Base-by-base conservation (phyloP, 2,888 invertebrate species). In the Timandra comae region DNA sequence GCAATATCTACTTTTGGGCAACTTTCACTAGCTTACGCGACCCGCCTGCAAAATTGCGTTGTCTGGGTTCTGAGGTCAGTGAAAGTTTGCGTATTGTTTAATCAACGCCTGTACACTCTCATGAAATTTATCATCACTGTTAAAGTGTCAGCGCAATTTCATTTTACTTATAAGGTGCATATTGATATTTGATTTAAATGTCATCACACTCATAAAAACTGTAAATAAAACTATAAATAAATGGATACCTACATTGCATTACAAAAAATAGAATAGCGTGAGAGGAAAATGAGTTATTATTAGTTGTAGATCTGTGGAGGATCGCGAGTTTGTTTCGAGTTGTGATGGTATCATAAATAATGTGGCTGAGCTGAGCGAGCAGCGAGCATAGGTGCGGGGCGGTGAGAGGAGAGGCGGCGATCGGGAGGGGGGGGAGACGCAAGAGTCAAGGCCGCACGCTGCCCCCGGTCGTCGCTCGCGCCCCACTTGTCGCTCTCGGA, bases 381-480 rank as follows among this genome's bases (percentile, higher is more conserved):
- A 61, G 71, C 59, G 65, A 52, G 53, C 66, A 52, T 62, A 58
- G 45, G 63, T 48, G 57, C 52, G 38, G 54, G 40, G 48, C 38
- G 48, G 56, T 46, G 54, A 56, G 49, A 53, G 52, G 48, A 60
- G 52, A 56, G 54, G 16, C 16, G 16, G 16, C 16, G 16, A n/a
- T n/a, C n/a, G n/a, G 42, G 52, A 40, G 49, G 48, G 50, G 52
- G 45, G 54, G 58, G 52, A 56, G 56, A 64, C 69, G 68, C 73
- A 81, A 86, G 88, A 90, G 90, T 90, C 90, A 90, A 91, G 90
- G 90, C 88, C 90, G 90, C 90, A 88, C 90, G 89, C 87, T 90
- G 90, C 90, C 90, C 90, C 88, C 88, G 84, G 73, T 91, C 94
- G 81, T 93, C 95, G 89, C 93, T 95, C 88, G 80, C 79, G 78